Conservation (phyloP, 2,113 vertebrate genomes). For the Istiophorus platypterus region DNA sequence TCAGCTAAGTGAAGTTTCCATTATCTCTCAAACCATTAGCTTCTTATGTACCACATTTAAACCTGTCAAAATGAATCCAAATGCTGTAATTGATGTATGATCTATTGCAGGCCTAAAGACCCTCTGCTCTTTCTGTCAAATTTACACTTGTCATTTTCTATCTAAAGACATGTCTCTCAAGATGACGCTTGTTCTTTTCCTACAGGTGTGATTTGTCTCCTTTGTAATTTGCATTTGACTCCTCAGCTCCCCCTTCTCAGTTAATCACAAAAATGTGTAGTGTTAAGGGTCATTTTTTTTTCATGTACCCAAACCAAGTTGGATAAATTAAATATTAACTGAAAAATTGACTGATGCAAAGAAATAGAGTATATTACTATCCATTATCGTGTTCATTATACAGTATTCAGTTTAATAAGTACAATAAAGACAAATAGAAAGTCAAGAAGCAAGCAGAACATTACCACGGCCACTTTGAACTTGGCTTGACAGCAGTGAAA, state of each 20-base stretch:
- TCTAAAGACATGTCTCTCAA: slow-evolving; percentile 74
- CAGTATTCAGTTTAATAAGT: neutral
- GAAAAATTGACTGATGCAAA: neutral
- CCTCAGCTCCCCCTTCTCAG: neutral
- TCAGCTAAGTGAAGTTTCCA: slow-evolving; percentile 70
- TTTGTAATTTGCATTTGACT: slow-evolving; percentile 56
- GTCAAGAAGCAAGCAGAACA: neutral
- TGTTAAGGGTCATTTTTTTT: neutral
- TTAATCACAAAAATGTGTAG: slow-evolving; percentile 18
- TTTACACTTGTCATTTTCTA: slow-evolving; percentile 85
- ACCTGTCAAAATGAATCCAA: slow-evolving; percentile 82
- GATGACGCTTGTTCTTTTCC: slow-evolving; percentile 56
- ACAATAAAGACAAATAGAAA: neutral
- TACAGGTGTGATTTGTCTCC: slow-evolving; percentile 62
- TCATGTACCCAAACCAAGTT: neutral
- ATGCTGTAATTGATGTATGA: slow-evolving; percentile 80
- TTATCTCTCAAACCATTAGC: slow-evolving; percentile 80
- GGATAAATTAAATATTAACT: neutral
- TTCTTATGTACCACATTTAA: slow-evolving; percentile 76
- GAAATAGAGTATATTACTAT: neutral
- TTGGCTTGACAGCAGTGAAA: neutral
- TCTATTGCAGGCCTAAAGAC: slow-evolving; percentile 62
- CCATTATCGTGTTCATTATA: neutral
- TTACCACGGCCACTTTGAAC: neutral
- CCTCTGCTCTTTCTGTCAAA: slow-evolving; percentile 73